phyloP scores from a whole-genome alignment of 2,888 invertebrate species.

The Andrena camellia region DNA sequence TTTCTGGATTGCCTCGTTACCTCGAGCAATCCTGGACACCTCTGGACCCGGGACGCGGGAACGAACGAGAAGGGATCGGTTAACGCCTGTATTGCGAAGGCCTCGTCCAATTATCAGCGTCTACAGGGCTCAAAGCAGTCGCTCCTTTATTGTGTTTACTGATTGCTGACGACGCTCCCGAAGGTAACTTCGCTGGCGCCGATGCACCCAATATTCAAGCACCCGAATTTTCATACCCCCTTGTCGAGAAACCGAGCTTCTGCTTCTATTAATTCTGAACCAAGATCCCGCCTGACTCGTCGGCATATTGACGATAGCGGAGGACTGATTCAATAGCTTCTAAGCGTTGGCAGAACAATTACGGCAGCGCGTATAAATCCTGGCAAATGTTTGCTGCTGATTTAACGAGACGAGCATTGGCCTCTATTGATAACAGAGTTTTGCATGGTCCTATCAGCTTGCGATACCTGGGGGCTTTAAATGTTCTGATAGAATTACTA shows the following conservation, averaged over 20 bases:
- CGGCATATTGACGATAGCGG: background rate
- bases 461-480: too few species aligned
- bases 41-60: slow-evolving; percentile 51
- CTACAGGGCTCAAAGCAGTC: slow-evolving; percentile 66
- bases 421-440: background rate
- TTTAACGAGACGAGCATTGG: background rate
- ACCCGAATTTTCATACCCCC: slow-evolving; percentile 47
- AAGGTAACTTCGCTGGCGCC: slow-evolving; percentile 48
- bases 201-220: slow-evolving; percentile 27
- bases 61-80: slow-evolving; percentile 53
- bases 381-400: background rate
- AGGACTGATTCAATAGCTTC: background rate
- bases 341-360: background rate
- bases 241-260: background rate
- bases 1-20: slow-evolving; percentile 75
- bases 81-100: slow-evolving; percentile 65
- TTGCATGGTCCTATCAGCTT: background rate
- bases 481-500: too few species aligned
- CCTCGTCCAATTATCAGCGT: slow-evolving; percentile 71
- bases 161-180: slow-evolving; percentile 58
- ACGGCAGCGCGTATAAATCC: background rate
- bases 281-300: slow-evolving; percentile 11
- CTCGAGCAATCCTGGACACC: slow-evolving; percentile 70
- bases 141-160: slow-evolving; percentile 68
- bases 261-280: slow-evolving; percentile 36